A percentile compares a stretch with the other conserved stretches of the same genome.
These are phyloP conservation scores for Tupaia chinensis DNA, from an alignment of 2,113 vertebrate species.

Conservation along the genomic window DNA sequence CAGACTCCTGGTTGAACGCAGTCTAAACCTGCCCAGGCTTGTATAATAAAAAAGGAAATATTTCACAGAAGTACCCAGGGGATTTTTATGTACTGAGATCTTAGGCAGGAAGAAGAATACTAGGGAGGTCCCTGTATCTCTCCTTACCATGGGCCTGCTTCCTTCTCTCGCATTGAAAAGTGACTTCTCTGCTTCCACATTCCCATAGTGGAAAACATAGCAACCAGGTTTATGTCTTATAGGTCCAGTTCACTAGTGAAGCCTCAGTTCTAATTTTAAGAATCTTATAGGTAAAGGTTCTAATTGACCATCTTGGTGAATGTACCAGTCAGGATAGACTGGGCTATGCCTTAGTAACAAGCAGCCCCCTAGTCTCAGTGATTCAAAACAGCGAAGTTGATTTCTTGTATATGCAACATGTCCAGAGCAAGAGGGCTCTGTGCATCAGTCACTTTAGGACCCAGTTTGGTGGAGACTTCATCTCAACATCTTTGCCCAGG, in stretches of 20 bases:
- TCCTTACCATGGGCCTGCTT: not conserved
- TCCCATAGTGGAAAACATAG: not conserved
- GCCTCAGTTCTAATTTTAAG: not conserved
- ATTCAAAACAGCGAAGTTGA: not conserved
- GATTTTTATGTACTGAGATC: not conserved
- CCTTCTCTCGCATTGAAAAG: slow-evolving; percentile 16
- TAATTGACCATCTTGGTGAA: not conserved
- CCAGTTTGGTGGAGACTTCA: not conserved
- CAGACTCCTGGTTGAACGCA: not conserved
- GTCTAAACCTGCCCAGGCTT: not conserved
- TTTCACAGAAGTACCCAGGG: not conserved
- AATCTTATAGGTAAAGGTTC: not conserved
- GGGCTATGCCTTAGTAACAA: not conserved
- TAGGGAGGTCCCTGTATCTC: not conserved
- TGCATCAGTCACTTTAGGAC: not conserved
- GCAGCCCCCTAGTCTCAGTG: not conserved
- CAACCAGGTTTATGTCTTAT: not conserved
- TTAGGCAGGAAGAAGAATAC: not conserved
- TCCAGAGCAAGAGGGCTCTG: not conserved
- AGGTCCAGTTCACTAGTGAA: not conserved
- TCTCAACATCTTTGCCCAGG: not conserved
- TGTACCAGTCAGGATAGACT: not conserved
- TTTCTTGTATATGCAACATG: not conserved
- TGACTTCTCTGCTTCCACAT: not conserved
- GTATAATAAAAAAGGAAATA: not conserved